Conservation (phyloP, 2,888 invertebrate species). For the Omphaloscelis lunosa region DNA sequence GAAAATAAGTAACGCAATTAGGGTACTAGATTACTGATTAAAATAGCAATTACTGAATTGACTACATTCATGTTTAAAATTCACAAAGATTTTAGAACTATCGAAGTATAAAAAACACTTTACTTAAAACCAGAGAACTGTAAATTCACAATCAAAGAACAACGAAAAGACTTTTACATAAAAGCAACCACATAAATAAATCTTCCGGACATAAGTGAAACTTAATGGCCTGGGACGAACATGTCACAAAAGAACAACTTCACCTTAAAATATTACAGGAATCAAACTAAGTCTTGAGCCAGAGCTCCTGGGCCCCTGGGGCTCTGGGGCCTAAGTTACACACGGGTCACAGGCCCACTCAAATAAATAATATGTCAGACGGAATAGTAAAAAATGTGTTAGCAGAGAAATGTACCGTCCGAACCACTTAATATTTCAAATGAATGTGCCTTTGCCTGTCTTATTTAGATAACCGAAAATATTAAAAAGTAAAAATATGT, state of each 20-base stretch:
- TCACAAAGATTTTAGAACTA: not conserved
- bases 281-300: constrained; percentile 27
- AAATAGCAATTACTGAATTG: no score
- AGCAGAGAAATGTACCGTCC: not conserved
- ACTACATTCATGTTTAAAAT: not conserved
- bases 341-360: constrained; percentile 22
- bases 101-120: not conserved
- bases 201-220: not conserved
- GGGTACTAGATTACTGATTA: no score
- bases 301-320: not conserved
- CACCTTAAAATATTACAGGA: constrained; percentile 24
- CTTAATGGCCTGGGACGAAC: constrained; percentile 20
- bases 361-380: constrained; percentile 45
- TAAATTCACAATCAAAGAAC: not conserved
- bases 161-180: not conserved
- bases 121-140: not conserved
- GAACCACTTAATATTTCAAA: constrained; percentile 43
- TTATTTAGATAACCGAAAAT: constrained; percentile 5
- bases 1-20: no score
- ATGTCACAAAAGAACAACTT: constrained; percentile 17
- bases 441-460: constrained; percentile 9
- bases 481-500: constrained; percentile 27
- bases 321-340: not conserved
- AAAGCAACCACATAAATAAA: constrained; percentile 20
- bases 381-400: constrained; percentile 45